These are phyloP conservation scores for Salpingus planirostris DNA, from an alignment of 2,888 invertebrate genomes.

Conservation along the genomic window DNA sequence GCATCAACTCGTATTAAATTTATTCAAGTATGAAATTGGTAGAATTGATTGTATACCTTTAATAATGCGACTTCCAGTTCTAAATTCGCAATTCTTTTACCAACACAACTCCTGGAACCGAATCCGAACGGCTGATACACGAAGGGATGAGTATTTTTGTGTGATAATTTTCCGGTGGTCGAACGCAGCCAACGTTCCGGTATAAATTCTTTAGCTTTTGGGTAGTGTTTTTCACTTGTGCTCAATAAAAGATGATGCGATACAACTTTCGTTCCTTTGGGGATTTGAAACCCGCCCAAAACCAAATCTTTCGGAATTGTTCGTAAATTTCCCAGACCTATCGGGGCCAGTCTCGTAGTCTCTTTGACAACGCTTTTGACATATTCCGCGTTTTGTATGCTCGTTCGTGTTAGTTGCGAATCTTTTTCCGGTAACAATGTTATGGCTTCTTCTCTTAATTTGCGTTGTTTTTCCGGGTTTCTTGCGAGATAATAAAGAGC, in stretches of 20 bases:
- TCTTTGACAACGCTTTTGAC: conserved; percentile 57
- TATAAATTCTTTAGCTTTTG: conserved; percentile 23
- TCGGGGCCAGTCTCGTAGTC: conserved; percentile 40
- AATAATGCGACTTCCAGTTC: conserved; percentile 36
- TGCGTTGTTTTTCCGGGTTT: conserved; percentile 37
- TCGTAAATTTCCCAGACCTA: conserved; percentile 19
- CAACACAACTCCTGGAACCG: conserved; percentile 60
- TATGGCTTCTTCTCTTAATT: conserved; percentile 35
- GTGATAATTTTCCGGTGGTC: conserved; percentile 18
- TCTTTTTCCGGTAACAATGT: conserved; percentile 22
- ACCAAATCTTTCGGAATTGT: conserved; percentile 27
- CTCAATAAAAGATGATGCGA: conserved; percentile 9
- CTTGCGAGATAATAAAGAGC: conserved; percentile 39
- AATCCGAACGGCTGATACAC: conserved; percentile 58
- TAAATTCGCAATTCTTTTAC: conserved; percentile 62
- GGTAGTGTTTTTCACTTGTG: conserved; percentile 14
- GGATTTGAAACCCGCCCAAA: conserved; percentile 33
- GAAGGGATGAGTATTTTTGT: conserved; percentile 45
- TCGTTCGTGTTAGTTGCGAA: conserved; percentile 30
- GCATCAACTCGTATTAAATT: not conserved
- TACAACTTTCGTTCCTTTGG: conserved; percentile 25
- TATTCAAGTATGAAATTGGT: not conserved
- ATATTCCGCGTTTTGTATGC: conserved; percentile 39
- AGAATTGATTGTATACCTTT: conserved; percentile 20
- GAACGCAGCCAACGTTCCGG: conserved; percentile 30